A percentile compares a stretch with the other conserved stretches of the same genome.
Conservation (phyloP, 1,140 invertebrate genomes). For the Bombus sibiricus region DNA sequence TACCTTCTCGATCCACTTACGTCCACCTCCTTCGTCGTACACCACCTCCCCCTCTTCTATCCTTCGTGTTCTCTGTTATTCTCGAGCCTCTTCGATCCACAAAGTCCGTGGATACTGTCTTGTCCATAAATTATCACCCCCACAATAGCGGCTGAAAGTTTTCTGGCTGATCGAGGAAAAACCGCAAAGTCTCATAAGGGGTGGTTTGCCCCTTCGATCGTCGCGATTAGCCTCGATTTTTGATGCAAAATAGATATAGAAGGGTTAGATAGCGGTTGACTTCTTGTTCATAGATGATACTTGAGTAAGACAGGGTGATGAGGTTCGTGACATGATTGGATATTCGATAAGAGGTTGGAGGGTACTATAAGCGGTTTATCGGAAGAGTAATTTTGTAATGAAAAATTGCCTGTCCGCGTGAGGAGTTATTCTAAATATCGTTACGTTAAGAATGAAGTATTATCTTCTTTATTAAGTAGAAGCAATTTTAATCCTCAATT, state of each 20-base stretch:
- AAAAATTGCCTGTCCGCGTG: not conserved
- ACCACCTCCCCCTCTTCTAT: not conserved
- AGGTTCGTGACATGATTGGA: constrained; percentile 13
- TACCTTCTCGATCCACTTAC: constrained; percentile 68
- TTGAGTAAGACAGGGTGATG: not conserved
- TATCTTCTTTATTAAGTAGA: no score
- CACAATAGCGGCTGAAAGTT: constrained; percentile 35
- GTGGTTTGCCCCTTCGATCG: constrained; percentile 39
- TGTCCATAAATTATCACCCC: constrained; percentile 63
- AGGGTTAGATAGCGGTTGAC: not conserved
- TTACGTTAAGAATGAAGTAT: no score
- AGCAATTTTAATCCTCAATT: no score
- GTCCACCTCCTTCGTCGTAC: not conserved
- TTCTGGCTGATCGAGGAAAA: constrained; percentile 55
- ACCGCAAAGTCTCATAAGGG: not conserved
- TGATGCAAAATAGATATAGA: constrained; percentile 7
- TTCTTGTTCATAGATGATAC: not conserved
- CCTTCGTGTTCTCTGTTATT: not conserved
- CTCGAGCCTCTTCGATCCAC: constrained; percentile 23
- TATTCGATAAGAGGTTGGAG: not conserved
- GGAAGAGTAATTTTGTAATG: not conserved
- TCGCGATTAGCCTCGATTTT: constrained; percentile 56
- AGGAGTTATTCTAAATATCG: no score
- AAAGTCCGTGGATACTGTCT: not conserved
- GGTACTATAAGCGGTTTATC: not conserved